Percentiles rank a stretch among this genome's conserved stretches.
These are phyloP conservation scores for Bombus difficillimus DNA, from an alignment of 1,140 invertebrate species.

Conservation along the genomic window DNA sequence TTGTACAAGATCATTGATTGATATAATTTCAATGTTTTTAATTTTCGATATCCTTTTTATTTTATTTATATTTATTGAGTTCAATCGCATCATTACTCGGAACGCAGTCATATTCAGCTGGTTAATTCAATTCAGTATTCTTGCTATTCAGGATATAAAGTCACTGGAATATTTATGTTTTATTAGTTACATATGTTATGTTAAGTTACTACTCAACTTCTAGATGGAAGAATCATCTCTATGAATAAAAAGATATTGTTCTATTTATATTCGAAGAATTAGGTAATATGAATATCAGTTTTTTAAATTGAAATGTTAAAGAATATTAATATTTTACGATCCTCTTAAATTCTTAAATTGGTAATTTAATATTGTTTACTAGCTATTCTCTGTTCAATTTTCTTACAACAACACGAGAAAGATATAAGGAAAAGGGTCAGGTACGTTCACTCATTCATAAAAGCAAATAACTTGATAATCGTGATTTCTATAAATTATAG, in stretches of 20 bases:
- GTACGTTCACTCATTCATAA: not conserved
- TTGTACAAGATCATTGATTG: no score
- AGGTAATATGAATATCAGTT: not conserved
- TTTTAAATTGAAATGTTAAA: not conserved
- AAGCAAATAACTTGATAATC: not conserved
- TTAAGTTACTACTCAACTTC: not conserved
- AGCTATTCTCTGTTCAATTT: not conserved
- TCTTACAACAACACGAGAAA: not conserved
- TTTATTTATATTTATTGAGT: not conserved
- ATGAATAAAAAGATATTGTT: not conserved
- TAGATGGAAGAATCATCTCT: not conserved
- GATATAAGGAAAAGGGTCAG: not conserved
- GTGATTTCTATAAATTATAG: not conserved
- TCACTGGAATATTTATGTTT: not conserved
- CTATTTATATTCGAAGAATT: not conserved
- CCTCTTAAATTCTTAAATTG: not conserved
- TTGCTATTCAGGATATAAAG: slow-evolving; percentile 18
- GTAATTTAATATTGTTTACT: not conserved
- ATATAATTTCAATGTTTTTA: no score
- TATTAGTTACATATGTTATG: not conserved
- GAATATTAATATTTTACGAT: not conserved
- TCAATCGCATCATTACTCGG: not conserved
- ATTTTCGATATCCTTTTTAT: no score
- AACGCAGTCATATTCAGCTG: not conserved
- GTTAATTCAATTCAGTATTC: slow-evolving; percentile 13